Evolutionary conservation across 2,888 invertebrate genomes (phyloP), one percentile per base, ranked within the genome.

Genomic region (Phania funesta): DNA sequence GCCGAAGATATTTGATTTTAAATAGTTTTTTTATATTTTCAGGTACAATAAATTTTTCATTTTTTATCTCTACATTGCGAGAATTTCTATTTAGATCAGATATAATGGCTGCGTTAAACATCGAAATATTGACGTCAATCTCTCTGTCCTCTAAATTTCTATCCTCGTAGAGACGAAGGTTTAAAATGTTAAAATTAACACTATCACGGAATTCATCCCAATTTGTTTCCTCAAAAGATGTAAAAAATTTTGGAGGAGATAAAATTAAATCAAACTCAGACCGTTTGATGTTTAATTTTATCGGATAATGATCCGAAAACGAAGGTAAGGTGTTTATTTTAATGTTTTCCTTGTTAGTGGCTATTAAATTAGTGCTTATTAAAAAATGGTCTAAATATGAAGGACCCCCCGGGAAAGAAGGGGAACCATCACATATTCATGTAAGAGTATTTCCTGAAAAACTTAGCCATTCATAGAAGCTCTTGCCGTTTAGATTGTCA

Each of bases 151-250:
- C 9, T 16, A 44, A 18, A 13, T 60, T 60, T 24, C 44, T 60
- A 20, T 26, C 8, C 16, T 9, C 3, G 0, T 3, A 16, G 0
- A 18, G 44, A 13, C 16, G 9, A 0, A 58, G 0, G 2, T 2
- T 8, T 8, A 58, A 58, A 5, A 58, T 58, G 1, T 24, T 18
- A 8, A 6, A 11, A 5, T 44, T 26, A 26, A 62, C 44, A 18
- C 4, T 44, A 9, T 41, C 6, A 20, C 50, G 58, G 7, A 76
- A 76, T 3, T 41, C 50, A 3, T 68, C 38, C 76, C 68, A 76
- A 16, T 60, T 68, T 0, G 68, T 68, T 1, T 50, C 29, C 20
- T 58, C 26, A 41, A 50, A 76, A 20, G 50, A 67, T 0, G 1
- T 29, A 18, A 41, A 58, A 16, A 11, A 35, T 11, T 29, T 52